Evolutionary conservation across 2,797 vertebrate genomes (phyloP), one percentile per base, ranked within the genome.

Genomic region (Natrix natrix): DNA sequence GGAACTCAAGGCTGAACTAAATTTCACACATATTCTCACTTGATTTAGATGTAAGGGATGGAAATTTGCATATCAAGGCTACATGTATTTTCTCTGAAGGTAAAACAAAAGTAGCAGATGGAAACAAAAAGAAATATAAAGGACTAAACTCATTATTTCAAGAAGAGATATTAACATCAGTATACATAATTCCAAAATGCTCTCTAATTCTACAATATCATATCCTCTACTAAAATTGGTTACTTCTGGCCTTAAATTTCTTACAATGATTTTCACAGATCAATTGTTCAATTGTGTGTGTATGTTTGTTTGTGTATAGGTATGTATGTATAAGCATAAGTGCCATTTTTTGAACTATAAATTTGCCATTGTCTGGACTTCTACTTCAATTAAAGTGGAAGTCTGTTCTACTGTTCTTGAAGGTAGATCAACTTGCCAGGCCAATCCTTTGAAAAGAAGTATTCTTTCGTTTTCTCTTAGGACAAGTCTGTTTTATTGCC

Each of bases 401-500:
- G 6, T 52, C 5, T 32, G 17, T 95, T 91, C 92, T 88, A 48
- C 89, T 94, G 20, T 63, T 52, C 94, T 94, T 92, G 92, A 28
- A 93, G 90, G 89, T 93, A 94, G 96, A 96, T 91, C 92, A 93
- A 94, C 96, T 95, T 95, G 95, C 86, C 95, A 96, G 92, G 90
- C n/a, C 94, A 63, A 83, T 5, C 66, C 92, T 97, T 96, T 66
- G 91, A 92, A 94, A 54, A 87, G 32, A 94, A 91, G 32, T 8
- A 93, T 93, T 94, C 66, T 92, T 61, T 69, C 28, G 93, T 92
- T 95, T 94, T 74, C 59, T 5, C 56, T 92, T 94, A 13, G 96
- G 95, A 97, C 96, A 96, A 96, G 95, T 94, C 90, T 95, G 93
- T 96, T 97, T 97, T 97, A 96, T 93, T 95, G 93, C 94, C 92